A percentile compares a stretch with the other conserved stretches of the same genome.
Evolutionary conservation across 2,797 vertebrate genomes (phyloP).

Genomic region (Mus spretus): DNA sequence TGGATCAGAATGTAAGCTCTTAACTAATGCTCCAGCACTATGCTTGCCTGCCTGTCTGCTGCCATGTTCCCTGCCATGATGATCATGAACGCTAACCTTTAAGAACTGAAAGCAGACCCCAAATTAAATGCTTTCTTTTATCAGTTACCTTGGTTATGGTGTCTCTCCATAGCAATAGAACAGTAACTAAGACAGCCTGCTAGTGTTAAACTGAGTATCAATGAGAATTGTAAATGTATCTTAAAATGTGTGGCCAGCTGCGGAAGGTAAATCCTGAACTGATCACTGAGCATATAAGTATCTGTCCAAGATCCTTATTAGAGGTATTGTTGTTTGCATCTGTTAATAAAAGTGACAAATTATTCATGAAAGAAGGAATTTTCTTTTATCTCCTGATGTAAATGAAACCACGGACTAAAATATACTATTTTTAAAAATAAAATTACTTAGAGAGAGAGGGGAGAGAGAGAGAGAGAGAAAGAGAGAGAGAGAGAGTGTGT

Average conservation of each 20-base stretch:
- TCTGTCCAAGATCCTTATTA: neutral
- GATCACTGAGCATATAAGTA: neutral
- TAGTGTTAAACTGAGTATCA: conserved; percentile 33
- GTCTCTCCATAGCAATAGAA: neutral
- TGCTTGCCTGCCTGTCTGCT: neutral
- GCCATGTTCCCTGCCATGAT: neutral
- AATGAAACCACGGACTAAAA: neutral
- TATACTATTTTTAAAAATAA: neutral
- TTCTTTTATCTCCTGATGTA: conserved; percentile 2
- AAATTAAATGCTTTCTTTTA: neutral
- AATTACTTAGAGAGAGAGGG: neutral
- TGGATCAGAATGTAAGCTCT: neutral
- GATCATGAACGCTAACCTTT: neutral
- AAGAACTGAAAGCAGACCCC: neutral
- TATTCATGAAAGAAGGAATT: neutral
- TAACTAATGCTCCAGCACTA: neutral
- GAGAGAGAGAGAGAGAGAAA: too few species aligned
- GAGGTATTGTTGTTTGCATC: neutral
- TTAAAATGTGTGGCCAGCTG: conserved; percentile 18
- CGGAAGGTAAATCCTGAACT: neutral
- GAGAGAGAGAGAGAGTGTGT: too few species aligned
- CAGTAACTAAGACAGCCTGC: neutral
- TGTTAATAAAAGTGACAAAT: neutral
- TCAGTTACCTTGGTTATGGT: neutral
- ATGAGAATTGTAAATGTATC: conserved; percentile 21